Percentiles rank a stretch among this genome's conserved stretches.
These are phyloP conservation scores for Progne subis DNA, from an alignment of 2,113 vertebrate species.

Conservation along the genomic window DNA sequence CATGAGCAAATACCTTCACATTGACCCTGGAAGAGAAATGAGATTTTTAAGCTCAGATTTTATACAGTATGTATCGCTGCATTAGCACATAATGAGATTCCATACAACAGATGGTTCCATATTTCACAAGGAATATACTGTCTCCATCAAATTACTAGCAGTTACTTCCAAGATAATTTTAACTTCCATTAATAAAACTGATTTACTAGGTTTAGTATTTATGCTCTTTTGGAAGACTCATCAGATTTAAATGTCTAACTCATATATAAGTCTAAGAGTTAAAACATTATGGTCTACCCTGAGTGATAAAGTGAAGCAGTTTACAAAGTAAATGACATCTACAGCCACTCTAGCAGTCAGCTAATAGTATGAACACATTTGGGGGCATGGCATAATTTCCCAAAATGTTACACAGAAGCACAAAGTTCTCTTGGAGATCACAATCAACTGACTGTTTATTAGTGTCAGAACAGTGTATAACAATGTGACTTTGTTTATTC, in stretches of 20 bases:
- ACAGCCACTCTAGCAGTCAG: slow-evolving; percentile 48
- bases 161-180: slow-evolving; percentile 54
- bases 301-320: slow-evolving; percentile 55
- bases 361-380: slow-evolving; percentile 39
- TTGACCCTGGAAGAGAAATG: neutral
- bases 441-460: slow-evolving; percentile 51
- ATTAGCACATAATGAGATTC: slow-evolving; percentile 30
- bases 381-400: slow-evolving; percentile 30
- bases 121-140: slow-evolving; percentile 46
- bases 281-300: slow-evolving; percentile 52
- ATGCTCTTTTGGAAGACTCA: slow-evolving; percentile 31
- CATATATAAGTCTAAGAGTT: neutral
- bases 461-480: slow-evolving; percentile 27
- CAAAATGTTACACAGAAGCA: slow-evolving; percentile 41
- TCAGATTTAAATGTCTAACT: slow-evolving; percentile 49
- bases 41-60: neutral
- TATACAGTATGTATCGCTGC: neutral
- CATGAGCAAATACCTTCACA: neutral
- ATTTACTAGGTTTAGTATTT: slow-evolving; percentile 37
- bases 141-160: slow-evolving; percentile 35
- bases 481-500: slow-evolving; percentile 39
- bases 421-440: slow-evolving; percentile 26
- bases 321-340: slow-evolving; percentile 60
- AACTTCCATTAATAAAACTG: slow-evolving; percentile 55
- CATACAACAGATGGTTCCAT: slow-evolving; percentile 34